Conservation (phyloP, 2,797 vertebrate genomes). For the Hylomyscus alleni region DNA sequence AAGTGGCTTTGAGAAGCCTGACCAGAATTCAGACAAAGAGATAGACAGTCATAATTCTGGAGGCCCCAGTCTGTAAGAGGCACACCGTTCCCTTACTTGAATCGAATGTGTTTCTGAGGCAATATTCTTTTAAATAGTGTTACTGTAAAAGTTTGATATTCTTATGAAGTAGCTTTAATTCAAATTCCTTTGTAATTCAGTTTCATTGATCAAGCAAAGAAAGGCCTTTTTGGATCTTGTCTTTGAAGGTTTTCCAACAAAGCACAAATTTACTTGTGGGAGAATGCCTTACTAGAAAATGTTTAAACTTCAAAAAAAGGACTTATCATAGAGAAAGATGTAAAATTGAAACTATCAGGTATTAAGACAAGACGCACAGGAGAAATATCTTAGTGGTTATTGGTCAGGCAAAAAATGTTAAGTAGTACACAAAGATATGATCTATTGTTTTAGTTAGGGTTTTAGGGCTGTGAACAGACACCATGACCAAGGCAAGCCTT, state of each 20-base stretch:
- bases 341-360: background rate
- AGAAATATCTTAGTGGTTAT: background rate
- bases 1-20: background rate
- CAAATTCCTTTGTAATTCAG: background rate
- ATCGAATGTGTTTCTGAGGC: background rate
- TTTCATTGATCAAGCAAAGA: background rate
- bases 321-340: background rate
- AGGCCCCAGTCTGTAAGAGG: background rate
- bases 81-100: background rate
- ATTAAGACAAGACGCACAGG: background rate
- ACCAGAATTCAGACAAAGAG: background rate
- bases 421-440: background rate
- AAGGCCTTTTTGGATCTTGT: background rate
- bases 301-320: background rate
- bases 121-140: background rate
- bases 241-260: conserved; percentile 4
- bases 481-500: too few species aligned
- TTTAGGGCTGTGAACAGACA: too few species aligned
- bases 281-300: background rate
- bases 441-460: too few species aligned
- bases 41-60: background rate
- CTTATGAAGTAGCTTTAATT: background rate
- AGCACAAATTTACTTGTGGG: background rate
- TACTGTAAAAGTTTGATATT: background rate
- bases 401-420: background rate